Base-by-base conservation (phyloP, 2,888 invertebrate genomes). In the Drosophila formosana region DNA sequence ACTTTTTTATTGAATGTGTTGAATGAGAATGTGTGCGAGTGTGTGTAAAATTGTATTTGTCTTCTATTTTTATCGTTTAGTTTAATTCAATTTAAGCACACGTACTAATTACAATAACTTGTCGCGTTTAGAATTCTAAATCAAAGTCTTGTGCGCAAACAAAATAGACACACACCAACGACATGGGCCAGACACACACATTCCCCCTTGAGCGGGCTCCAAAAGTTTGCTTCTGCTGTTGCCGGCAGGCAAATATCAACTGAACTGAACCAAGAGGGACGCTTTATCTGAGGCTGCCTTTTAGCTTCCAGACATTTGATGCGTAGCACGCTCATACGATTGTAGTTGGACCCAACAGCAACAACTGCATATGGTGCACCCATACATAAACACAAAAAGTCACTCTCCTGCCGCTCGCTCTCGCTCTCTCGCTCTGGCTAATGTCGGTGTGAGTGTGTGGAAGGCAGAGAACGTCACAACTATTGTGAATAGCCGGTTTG, bases 231-330 rank as follows among this genome's bases (percentile, higher is more conserved):
- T 69, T 71, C 76, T 64, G 65, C 69, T 78, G 26, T 63, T 74
- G 75, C 82, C 82, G 82, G 80, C 74, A 78, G 75, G 66, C 80
- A 77, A 82, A 80, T 75, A 75, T 79, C 60, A 77, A 84, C 82
- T 79, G 66, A 85, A 60, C 63, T 4, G 37, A 18, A 18, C 9
- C 25, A 39, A 52, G 49, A 52, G 52, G 43, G 60, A 64, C 75
- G 61, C 71, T 77, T 75, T 79, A 74, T 83, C 78, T 74, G 70
- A 45, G 57, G 57, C 56, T 67, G 68, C 46, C 63, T 68, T 74
- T 62, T 61, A 64, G 66, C 52, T 68, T 80, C 71, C 83, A 80
- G 71, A 67, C 72, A 62, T 55, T 63, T 65, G 58, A 64, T 73
- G 46, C 51, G 58, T 61, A 37, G 37, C 47, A 3, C 26, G 56